Evolutionary conservation across 2,888 invertebrate genomes (phyloP), one percentile per base, ranked within the genome.

Genomic region (Bembecia ichneumoniformis): DNA sequence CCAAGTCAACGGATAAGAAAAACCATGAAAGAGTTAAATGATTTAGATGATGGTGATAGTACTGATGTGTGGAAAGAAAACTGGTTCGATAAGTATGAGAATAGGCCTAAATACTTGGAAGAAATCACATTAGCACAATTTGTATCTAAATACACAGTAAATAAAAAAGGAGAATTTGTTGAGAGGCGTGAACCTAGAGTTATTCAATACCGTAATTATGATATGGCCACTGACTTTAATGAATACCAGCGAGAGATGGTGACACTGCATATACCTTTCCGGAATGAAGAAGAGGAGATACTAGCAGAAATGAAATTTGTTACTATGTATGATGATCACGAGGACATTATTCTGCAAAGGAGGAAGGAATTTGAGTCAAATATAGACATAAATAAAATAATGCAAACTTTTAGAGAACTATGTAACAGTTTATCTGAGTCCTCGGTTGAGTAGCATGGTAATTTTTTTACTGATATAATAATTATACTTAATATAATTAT

Each of bases 61-160:
- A 68, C 65, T 7, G 62, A 82, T 50, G 57, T 80, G 34, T 79
- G 77, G 75, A 76, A 67, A 51, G 68, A 74, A 51, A 71, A 77
- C 59, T 72, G 70, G 59, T 67, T 77, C 46, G 71, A 75, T 48
- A 72, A 71, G 48, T 80, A 80, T 55, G 64, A 79, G 58, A 62
- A 71, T 58, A 52, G 78, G 54, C 77, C 74, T 47, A 58, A 60
- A 52, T 62, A 67, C 49, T 55, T 80, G 5, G 49, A 61, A 49
- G 46, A 66, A 48, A 53, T 72, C 46, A 64, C 68, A 47, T 58
- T 80, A 43, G 77, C 75, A 3, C 68, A 76, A 58, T 80, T 77
- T 61, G 72, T 68, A 55, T 35, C 75, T 5, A 60, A 64, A 35
- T 72, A 71, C 51, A 48, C 52, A 13, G 28, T 51, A 48, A 61